Base-by-base conservation (phyloP, 2,113 vertebrate species). In the Myotis lucifugus region DNA sequence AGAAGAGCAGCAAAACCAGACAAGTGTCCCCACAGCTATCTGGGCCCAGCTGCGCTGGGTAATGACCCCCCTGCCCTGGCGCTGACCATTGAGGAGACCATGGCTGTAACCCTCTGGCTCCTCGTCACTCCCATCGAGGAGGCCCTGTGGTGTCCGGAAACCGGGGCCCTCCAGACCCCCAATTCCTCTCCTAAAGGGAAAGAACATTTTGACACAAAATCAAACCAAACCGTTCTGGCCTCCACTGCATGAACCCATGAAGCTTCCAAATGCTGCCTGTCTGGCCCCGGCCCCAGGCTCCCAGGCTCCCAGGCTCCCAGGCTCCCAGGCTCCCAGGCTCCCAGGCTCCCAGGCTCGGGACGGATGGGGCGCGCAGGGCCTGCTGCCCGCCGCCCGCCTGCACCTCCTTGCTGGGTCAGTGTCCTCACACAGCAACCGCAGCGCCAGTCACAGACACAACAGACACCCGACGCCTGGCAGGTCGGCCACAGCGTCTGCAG, bases 121-220 rank as follows among this genome's bases (percentile, higher is more conserved):
- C 29, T 52, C 12, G 7, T 42, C 73, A 32, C 5, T 50, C 48
- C 19, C 87, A 19, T 4, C 32, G 29, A 9, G 11, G 67, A 48
- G 59, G 37, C 69, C 82, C 66, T 37, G 3, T 29, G 14, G 29
- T 48, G 1, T 25, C 10, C 4, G 5, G 50, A 90, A 79, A 52
- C 1, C 72, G 34, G 69, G 52, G 74, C 14, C 69, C n/a, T 46
- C 21, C 15, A 52, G 48, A 32, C 0, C 91, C 91, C 32, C 52
- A 34, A 23, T 54, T 37, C 32, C n/a, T 87, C 64, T 79, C 29
- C 10, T 0, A 13, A 8, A 46, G 23, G 46, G 12, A n/a, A 40
- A 95, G 73, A 73, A 19, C 21, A n/a, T 32, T 52, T 74, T 74
- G 66, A 74, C 92, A 76, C n/a, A 78, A 83, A 52, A 73, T 40